A percentile compares a stretch with the other conserved stretches of the same genome.
Conservation (phyloP, 2,113 vertebrate species). For the Corythornis cristatus region DNA sequence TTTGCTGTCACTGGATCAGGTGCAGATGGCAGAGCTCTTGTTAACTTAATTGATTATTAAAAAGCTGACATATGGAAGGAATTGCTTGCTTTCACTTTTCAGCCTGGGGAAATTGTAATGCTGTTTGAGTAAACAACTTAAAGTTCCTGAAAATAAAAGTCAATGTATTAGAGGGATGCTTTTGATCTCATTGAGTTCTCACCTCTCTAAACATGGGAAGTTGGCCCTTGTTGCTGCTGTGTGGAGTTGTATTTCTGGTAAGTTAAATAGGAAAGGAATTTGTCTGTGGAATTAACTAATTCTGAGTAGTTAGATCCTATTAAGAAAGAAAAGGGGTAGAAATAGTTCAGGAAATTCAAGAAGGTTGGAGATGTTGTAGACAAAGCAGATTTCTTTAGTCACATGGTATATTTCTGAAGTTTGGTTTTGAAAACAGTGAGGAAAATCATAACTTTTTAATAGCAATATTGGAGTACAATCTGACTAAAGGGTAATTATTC, state of each 20-base stretch:
- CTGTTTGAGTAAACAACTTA: background rate
- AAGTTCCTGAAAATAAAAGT: background rate
- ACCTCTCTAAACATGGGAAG: background rate
- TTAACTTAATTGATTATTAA: conserved; percentile 53
- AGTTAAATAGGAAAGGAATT: background rate
- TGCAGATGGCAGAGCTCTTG: conserved; percentile 33
- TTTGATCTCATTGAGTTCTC: background rate
- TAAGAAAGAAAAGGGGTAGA: background rate
- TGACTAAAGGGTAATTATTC: background rate
- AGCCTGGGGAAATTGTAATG: background rate
- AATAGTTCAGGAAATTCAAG: background rate
- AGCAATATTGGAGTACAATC: no score
- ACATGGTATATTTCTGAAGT: background rate
- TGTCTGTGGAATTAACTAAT: background rate
- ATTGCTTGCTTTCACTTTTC: conserved; percentile 4
- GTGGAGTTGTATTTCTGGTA: background rate
- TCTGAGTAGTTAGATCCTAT: background rate
- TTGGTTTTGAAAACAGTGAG: no score
- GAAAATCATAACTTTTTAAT: no score
- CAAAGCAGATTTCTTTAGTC: background rate
- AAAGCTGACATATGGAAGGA: conserved; percentile 38
- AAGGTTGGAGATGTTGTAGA: background rate
- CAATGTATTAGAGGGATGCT: background rate
- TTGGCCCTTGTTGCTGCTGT: background rate
- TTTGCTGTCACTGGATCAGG: conserved; percentile 31